Base-by-base conservation (phyloP, 1,140 invertebrate species). In the Melitaea cinxia region DNA sequence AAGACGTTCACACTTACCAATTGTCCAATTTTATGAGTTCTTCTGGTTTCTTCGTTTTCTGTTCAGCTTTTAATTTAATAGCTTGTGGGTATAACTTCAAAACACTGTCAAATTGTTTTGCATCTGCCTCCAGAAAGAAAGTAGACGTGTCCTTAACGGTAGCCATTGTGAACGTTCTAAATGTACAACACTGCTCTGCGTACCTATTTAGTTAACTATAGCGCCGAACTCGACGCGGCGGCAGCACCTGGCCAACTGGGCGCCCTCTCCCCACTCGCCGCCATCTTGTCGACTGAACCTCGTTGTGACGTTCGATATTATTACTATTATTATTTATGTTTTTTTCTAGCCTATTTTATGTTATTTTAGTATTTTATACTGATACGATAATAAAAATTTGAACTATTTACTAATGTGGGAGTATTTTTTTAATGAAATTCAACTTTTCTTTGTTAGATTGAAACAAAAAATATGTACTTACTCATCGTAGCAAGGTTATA, bases 11-110 rank as follows among this genome's bases (percentile, higher is more conserved):
- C 71, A 95, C 95, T 96, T 93, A 97, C 97, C 97, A 98, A 87
- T 97, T 96, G 92, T 98, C 97, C 89, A 98, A 92, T 92, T 97
- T 97, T 89, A 98, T 95, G 72, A 98, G 94, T 92, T 98, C 97
- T 89, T 97, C 96, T 49, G 96, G 96, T 92, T 96, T 97, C 93
- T 97, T 98, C 78, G 93, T 95, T 86, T 96, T 96, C 82, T 93
- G 94, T 91, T 97, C 95, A 54, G 97, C 96, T 91, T 97, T 97
- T 71, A 97, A 91, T 88, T 94, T 94, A 47, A 98, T 92, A 65
- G 96, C 97, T 92, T 97, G 94, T 67, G 96, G 96, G 91, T 98
- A 98, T 77, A 97, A 92, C 91, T 96, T 95, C 75, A 96, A 93
- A 78, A 97, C 96, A 92, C 96, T 95, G 84, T 96, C 95, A 92